phyloP scores from a whole-genome alignment of 1,140 invertebrate species.

The Maniola jurtina region DNA sequence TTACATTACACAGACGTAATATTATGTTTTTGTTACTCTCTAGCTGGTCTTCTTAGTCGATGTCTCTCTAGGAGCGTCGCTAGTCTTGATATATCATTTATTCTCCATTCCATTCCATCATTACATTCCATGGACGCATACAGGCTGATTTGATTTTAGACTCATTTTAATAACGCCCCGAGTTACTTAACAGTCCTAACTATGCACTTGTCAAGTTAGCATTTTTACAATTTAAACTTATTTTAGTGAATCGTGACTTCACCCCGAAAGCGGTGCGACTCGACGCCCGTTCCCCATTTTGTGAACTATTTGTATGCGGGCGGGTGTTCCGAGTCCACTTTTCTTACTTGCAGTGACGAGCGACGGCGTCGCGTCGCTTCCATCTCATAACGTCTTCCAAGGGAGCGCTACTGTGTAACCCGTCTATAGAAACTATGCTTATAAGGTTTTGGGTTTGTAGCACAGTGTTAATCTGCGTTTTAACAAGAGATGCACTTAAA shows the following conservation, averaged over 20 bases:
- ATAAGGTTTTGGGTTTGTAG: not conserved
- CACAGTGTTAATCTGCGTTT: not conserved
- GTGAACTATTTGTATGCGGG: slow-evolving; percentile 73
- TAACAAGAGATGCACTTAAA: not conserved
- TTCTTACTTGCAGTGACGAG: slow-evolving; percentile 63
- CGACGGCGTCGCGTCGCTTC: not conserved
- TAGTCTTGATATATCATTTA: too few species aligned
- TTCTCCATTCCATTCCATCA: too few species aligned
- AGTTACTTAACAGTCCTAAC: not conserved
- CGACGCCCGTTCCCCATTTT: slow-evolving; percentile 47
- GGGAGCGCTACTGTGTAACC: slow-evolving; percentile 8
- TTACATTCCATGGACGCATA: too few species aligned
- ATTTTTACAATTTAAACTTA: slow-evolving; percentile 6
- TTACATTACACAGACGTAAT: too few species aligned
- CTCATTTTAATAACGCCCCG: too few species aligned
- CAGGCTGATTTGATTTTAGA: too few species aligned
- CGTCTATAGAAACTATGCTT: slow-evolving; percentile 6
- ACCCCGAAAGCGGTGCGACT: not conserved
- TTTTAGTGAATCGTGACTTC: slow-evolving; percentile 16
- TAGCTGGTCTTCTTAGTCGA: too few species aligned
- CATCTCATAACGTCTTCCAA: slow-evolving; percentile 8
- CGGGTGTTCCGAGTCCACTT: slow-evolving; percentile 56
- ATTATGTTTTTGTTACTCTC: too few species aligned
- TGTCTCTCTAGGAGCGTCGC: too few species aligned
- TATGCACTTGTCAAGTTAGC: not conserved